Evolutionary conservation across 2,888 invertebrate genomes (phyloP), one percentile per base, ranked within the genome.

Genomic region (Habroteleia sp.): DNA sequence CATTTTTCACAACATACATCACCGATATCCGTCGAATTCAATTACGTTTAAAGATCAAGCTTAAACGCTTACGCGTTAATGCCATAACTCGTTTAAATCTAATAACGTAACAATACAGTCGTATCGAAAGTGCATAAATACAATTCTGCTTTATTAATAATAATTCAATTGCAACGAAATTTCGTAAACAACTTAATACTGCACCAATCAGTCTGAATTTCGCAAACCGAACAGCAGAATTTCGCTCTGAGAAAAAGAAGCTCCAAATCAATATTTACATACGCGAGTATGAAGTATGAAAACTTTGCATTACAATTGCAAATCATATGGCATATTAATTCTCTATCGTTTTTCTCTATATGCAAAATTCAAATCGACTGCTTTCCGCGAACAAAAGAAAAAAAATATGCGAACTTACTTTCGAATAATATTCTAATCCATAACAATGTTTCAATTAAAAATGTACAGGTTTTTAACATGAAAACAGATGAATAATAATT

Each of bases 141-240:
- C 23, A n/a, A 17, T 44, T 27, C n/a, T 27, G 8, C 10, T 44
- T 37, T 4, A 37, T 37, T 20, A 42, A 52, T 20, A 42, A 52
- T 52, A 52, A 56, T 39, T 66, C 25, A 66, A 66, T 46, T 46
- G 31, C 56, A 56, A 68, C 58, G 42, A 50, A 68, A 50, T 58
- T 48, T 41, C 14, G 27, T 25, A 14, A 16, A 39, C 8, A 44
- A 23, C 16, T 41, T 69, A 69, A 69, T 69, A 69, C 69, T 69
- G 60, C 42, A 69, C 56, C 58, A 44, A 60, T 69, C 58, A 58
- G 50, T 68, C 58, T 58, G 50, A 68, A 42, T 60, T 50, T 58
- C 13, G 50, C 16, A 58, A 48, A 54, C 16, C 48, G n/a, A 50
- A 20, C 4, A 14, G 35, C 8, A 1, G 41, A 37, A 48, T 10